Percentiles rank a stretch among this genome's conserved stretches.
Conservation (phyloP, 2,888 invertebrate species). For the Callyntrura guangdongensis region DNA sequence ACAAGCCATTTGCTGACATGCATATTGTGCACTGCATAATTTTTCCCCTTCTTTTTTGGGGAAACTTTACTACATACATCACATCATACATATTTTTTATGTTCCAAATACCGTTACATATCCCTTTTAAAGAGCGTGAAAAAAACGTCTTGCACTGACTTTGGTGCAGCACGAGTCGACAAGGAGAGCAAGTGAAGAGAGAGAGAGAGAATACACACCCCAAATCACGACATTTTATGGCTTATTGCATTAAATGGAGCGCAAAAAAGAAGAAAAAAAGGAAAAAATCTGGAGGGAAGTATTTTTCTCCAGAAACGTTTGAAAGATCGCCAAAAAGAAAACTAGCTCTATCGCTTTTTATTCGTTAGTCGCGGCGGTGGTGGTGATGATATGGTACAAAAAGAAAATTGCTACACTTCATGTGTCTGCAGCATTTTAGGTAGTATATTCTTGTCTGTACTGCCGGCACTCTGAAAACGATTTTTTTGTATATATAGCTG, state of each 20-base stretch:
- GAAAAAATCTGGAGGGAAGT: constrained; percentile 65
- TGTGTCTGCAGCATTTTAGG: too few species aligned
- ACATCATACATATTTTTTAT: constrained; percentile 38
- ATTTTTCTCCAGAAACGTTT: constrained; percentile 67
- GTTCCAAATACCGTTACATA: not conserved
- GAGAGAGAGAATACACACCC: constrained; percentile 50
- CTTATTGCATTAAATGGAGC: constrained; percentile 78
- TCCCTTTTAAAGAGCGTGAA: not conserved
- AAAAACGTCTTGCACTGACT: constrained; percentile 3
- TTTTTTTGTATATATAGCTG: constrained; percentile 2
- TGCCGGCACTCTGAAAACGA: not conserved
- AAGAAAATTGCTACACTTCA: constrained; percentile 43
- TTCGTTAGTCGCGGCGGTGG: too few species aligned
- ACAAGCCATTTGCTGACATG: constrained; percentile 39
- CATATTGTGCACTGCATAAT: constrained; percentile 39
- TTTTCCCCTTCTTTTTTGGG: not conserved
- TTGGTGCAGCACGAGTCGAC: not conserved
- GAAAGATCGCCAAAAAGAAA: constrained; percentile 74
- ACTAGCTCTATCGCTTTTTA: constrained; percentile 50
- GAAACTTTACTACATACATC: not conserved
- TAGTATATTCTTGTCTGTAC: not conserved
- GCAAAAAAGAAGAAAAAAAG: constrained; percentile 57
- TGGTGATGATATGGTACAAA: not conserved
- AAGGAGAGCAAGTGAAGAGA: not conserved
- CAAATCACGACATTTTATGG: constrained; percentile 77